These are phyloP conservation scores for Orchesella flavescens DNA, from an alignment of 2,888 invertebrate genomes.

Conservation along the genomic window DNA sequence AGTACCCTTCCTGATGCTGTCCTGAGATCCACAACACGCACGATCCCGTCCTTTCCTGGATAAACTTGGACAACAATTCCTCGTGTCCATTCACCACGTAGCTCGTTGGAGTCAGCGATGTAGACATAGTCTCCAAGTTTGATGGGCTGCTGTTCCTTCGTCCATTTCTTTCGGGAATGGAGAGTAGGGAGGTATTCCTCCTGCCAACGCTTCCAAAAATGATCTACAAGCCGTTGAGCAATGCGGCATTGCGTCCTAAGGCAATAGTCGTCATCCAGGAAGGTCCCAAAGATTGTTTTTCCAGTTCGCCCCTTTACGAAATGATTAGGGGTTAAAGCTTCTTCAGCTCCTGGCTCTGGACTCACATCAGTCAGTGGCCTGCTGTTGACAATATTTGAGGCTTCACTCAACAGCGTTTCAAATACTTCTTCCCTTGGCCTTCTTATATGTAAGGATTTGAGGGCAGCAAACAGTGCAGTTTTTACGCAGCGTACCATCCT, in stretches of 20 bases:
- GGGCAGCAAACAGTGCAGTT: no score
- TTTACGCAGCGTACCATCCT: no score
- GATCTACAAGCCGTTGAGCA: slow-evolving; percentile 16
- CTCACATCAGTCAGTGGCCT: slow-evolving; percentile 16
- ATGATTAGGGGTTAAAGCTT: slow-evolving; percentile 24
- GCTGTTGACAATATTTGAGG: slow-evolving; percentile 32
- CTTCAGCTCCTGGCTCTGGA: background rate
- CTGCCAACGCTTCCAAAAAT: slow-evolving; percentile 27
- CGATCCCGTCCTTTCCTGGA: slow-evolving; percentile 45
- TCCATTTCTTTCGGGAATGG: background rate
- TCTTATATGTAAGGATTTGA: no score
- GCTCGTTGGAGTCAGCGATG: background rate
- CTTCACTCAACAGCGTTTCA: no score
- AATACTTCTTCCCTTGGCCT: no score
- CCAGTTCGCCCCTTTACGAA: slow-evolving; percentile 22
- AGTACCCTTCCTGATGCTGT: slow-evolving; percentile 28
- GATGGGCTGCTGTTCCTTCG: background rate
- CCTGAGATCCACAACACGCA: slow-evolving; percentile 51
- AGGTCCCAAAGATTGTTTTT: no score
- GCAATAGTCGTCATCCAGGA: no score
- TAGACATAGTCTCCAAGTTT: slow-evolving; percentile 26
- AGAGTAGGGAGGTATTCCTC: slow-evolving; percentile 19
- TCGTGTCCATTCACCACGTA: background rate
- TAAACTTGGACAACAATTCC: slow-evolving; percentile 10
- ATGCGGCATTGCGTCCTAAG: background rate